Conservation (phyloP, 2,888 invertebrate genomes). For the Drosophila paracracens region DNA sequence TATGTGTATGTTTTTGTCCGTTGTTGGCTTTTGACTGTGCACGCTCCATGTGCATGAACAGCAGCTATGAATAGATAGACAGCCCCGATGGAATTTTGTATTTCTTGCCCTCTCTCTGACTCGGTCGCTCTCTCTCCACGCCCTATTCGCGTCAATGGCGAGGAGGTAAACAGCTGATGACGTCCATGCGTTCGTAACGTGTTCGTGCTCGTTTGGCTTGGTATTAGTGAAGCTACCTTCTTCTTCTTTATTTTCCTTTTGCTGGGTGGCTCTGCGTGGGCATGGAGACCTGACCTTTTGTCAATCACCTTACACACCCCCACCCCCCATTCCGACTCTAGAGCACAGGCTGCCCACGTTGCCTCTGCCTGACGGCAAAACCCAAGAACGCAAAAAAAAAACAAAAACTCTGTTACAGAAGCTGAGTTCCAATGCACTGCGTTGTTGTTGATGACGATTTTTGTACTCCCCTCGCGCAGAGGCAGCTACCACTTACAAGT, state of each 20-base stretch:
- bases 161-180: slow-evolving; percentile 71
- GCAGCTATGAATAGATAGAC: slow-evolving; percentile 77
- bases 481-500: slow-evolving; percentile 58
- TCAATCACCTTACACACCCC: neutral
- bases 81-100: slow-evolving; percentile 65
- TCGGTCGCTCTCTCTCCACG: slow-evolving; percentile 10
- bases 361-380: slow-evolving; percentile 49
- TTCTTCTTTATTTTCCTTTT: slow-evolving; percentile 2
- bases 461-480: slow-evolving; percentile 8
- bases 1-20: slow-evolving; percentile 22
- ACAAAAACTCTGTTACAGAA: slow-evolving; percentile 1
- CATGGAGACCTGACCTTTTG: slow-evolving; percentile 69
- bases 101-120: slow-evolving; percentile 16
- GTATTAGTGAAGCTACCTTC: slow-evolving; percentile 18
- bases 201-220: slow-evolving; percentile 26
- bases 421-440: slow-evolving; percentile 55
- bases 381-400: neutral
- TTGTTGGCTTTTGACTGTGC: slow-evolving; percentile 49
- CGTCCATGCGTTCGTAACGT: slow-evolving; percentile 76
- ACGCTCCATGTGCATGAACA: slow-evolving; percentile 75
- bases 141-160: slow-evolving; percentile 3
- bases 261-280: slow-evolving; percentile 41
- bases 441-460: slow-evolving; percentile 12
- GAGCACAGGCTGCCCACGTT: slow-evolving; percentile 55
- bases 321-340: slow-evolving; percentile 1